Evolutionary conservation across 1,140 invertebrate species (phyloP).

Genomic region (Sitobion miscanthi): DNA sequence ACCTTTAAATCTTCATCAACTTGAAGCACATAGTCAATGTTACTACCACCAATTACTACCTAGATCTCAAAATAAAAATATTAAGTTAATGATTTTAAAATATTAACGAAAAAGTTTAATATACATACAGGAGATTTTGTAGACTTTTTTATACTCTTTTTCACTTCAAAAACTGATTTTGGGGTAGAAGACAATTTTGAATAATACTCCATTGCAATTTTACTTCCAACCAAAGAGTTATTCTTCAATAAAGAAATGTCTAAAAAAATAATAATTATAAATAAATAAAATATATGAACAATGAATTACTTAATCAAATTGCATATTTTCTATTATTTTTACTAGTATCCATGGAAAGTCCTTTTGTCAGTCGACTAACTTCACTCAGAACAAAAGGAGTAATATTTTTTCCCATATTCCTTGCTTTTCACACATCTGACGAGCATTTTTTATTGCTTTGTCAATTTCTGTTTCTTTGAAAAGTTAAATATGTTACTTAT

Average conservation of each 20-base stretch:
- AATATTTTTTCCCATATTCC: constrained; percentile 85
- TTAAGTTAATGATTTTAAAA: not conserved
- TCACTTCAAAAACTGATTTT: constrained; percentile 48
- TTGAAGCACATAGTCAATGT: constrained; percentile 77
- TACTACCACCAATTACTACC: constrained; percentile 79
- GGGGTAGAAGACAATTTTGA: not conserved
- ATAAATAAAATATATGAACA: constrained; percentile 54
- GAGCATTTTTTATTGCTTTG: constrained; percentile 70
- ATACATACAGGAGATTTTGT: not conserved
- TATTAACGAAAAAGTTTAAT: not conserved
- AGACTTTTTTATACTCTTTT: not conserved
- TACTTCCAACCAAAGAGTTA: constrained; percentile 83
- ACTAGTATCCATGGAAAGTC: constrained; percentile 83
- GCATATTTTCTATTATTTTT: constrained; percentile 64
- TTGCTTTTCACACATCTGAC: constrained; percentile 75
- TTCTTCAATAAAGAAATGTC: constrained; percentile 92
- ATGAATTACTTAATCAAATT: not conserved
- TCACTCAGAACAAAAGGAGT: constrained; percentile 88
- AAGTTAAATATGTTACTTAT: not conserved
- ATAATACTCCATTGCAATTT: constrained; percentile 75
- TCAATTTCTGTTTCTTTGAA: constrained; percentile 65
- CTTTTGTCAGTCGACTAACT: constrained; percentile 79
- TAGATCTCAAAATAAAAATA: constrained; percentile 49
- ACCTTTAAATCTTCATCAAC: constrained; percentile 73
- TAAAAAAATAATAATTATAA: constrained; percentile 61